phyloP scores from a whole-genome alignment of 2,797 vertebrate genomes.

The Calcarius lapponicus region DNA sequence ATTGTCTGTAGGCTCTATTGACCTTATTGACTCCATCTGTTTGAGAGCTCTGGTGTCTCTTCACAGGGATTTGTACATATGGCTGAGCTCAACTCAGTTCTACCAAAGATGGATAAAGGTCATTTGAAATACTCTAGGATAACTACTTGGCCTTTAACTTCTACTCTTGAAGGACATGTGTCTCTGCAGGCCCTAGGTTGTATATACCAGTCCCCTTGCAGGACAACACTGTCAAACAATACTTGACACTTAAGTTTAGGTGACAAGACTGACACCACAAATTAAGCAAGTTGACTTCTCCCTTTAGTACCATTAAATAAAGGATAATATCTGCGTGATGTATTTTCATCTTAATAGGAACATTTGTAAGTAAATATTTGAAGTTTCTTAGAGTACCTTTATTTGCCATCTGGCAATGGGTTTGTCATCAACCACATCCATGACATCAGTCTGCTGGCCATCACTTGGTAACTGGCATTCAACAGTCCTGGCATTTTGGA shows the following conservation, averaged over 20 bases:
- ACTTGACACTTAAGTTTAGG: neutral
- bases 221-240: neutral
- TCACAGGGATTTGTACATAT: neutral
- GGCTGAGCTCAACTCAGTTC: neutral
- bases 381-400: constrained; percentile 79
- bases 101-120: neutral
- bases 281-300: neutral
- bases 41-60: neutral
- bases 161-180: neutral
- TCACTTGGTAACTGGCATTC: constrained; percentile 84
- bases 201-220: neutral
- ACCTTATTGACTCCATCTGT: neutral
- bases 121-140: neutral
- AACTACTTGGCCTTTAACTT: neutral
- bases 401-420: constrained; percentile 86
- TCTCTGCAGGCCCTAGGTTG: neutral
- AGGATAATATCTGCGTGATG: neutral
- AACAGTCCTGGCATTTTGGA: constrained; percentile 77
- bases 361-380: neutral
- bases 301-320: neutral
- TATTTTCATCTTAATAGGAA: neutral
- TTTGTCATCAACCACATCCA: constrained; percentile 63
- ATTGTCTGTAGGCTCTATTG: neutral
- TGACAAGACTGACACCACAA: neutral
- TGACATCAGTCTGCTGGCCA: constrained; percentile 53